These are phyloP conservation scores for Leptonema lineaticorne DNA, from an alignment of 1,140 invertebrate species.

Conservation along the genomic window DNA sequence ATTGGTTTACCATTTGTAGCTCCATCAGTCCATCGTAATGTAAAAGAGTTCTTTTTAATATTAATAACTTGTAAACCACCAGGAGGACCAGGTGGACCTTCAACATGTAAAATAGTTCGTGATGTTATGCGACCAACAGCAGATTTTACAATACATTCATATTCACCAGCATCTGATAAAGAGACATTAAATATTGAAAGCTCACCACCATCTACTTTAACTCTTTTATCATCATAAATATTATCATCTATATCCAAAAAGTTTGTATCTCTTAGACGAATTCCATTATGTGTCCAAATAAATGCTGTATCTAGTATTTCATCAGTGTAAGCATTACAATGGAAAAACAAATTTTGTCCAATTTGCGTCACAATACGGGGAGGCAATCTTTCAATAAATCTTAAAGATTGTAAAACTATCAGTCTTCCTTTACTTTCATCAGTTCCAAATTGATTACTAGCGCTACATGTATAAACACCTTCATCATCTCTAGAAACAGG, in stretches of 20 bases:
- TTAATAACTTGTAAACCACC: conserved; percentile 76
- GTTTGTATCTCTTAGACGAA: conserved; percentile 68
- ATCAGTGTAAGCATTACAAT: conserved; percentile 79
- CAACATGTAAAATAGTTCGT: conserved; percentile 70
- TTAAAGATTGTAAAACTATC: conserved; percentile 77
- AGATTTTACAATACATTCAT: conserved; percentile 86
- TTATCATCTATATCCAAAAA: conserved; percentile 50
- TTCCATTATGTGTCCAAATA: conserved; percentile 86
- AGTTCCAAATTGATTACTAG: conserved; percentile 78
- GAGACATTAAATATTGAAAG: conserved; percentile 81
- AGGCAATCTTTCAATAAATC: conserved; percentile 67
- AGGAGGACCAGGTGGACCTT: conserved; percentile 83
- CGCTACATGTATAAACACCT: conserved; percentile 86
- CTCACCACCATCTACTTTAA: conserved; percentile 67
- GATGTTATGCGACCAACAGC: conserved; percentile 78
- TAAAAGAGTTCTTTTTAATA: conserved; percentile 73
- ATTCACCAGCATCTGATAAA: conserved; percentile 82
- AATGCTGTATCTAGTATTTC: conserved; percentile 84
- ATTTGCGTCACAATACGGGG: conserved; percentile 67
- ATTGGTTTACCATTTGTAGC: conserved; percentile 79
- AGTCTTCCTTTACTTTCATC: conserved; percentile 80
- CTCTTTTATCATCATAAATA: conserved; percentile 48
- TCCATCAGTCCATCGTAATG: conserved; percentile 87
- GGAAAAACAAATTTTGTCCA: conserved; percentile 69
- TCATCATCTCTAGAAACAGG: conserved; percentile 85